Percentiles rank a stretch among this genome's conserved stretches.
Conservation (phyloP, 2,113 vertebrate genomes). For the Pterophyllum scalare region DNA sequence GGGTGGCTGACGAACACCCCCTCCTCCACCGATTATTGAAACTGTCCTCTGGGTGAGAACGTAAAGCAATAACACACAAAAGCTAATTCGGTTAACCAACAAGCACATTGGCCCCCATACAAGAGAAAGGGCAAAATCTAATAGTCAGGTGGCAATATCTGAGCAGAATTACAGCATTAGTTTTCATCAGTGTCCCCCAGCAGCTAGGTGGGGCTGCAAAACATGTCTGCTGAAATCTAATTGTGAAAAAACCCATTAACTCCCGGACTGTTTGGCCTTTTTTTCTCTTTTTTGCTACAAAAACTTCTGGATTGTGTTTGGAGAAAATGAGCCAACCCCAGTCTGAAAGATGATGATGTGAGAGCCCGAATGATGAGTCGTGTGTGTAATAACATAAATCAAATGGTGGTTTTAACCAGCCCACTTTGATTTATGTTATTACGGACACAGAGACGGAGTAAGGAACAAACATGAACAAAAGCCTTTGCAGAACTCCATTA, state of each 20-base stretch:
- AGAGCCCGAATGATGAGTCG: conserved; percentile 19
- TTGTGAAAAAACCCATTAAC: conserved; percentile 68
- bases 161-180: conserved; percentile 81
- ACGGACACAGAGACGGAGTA: neutral
- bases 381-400: conserved; percentile 31
- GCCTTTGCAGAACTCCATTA: neutral
- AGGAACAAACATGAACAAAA: neutral
- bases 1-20: neutral
- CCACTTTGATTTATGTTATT: conserved; percentile 15
- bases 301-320: conserved; percentile 43
- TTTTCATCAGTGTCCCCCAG: conserved; percentile 82
- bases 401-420: neutral
- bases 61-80: conserved; percentile 78
- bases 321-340: conserved; percentile 32
- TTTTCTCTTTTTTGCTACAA: neutral
- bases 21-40: conserved; percentile 66
- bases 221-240: conserved; percentile 67
- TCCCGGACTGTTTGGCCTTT: conserved; percentile 56
- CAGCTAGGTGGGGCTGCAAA: conserved; percentile 66
- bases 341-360: conserved; percentile 20
- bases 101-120: conserved; percentile 74
- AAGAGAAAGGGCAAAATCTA: conserved; percentile 80
- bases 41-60: conserved; percentile 76
- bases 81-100: conserved; percentile 79
- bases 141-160: conserved; percentile 81